Base-by-base conservation (phyloP, 2,888 invertebrate genomes). In the Trichopria drosophilae region DNA sequence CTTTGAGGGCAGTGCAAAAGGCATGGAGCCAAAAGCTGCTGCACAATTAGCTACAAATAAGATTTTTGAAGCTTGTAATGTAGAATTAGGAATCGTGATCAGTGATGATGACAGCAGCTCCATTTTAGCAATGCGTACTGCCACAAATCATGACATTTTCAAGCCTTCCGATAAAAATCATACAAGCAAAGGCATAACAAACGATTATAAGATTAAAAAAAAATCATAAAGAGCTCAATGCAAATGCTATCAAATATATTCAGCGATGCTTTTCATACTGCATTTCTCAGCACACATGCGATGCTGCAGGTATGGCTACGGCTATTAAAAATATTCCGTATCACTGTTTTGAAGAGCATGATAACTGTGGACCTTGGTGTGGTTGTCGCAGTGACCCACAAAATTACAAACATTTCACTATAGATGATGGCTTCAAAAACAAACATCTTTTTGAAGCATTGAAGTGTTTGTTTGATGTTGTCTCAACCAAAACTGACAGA, bases 341-440 rank as follows among this genome's bases (percentile, higher is more conserved):
- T 24, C 53, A 58, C 32, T 23, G 36, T 45, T 60, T 50, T 36
- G 58, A 60, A 40, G n/a, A 48, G 23, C 60, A 58, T 34, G 18
- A 47, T 24, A 37, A 58, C 31, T 58, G 60, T 50, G 58, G 54
- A 12, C 15, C 41, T 3, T 58, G 60, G 55, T 57, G 57, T 28
- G 32, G 32, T 19, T 60, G 53, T 43, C 12, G 24, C 12, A 24
- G 35, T 29, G 22, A 58, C 24, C 40, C 44, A 9, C 53, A 53
- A 46, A 46, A n/a, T 3, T 39, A 47, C 9, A 28, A 31, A 15
- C 47, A 47, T 22, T 16, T 23, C 29, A 19, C 31, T 3, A 47
- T 39, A 4, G 31, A 12, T 28, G 32, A 31, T 22, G 47, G 47
- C 16, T 31, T 47, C 26, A 16, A 12, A 7, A 28, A 47, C 40